Evolutionary conservation across 1,140 invertebrate genomes (phyloP).

Genomic region (Meloidogyne hapla): DNA sequence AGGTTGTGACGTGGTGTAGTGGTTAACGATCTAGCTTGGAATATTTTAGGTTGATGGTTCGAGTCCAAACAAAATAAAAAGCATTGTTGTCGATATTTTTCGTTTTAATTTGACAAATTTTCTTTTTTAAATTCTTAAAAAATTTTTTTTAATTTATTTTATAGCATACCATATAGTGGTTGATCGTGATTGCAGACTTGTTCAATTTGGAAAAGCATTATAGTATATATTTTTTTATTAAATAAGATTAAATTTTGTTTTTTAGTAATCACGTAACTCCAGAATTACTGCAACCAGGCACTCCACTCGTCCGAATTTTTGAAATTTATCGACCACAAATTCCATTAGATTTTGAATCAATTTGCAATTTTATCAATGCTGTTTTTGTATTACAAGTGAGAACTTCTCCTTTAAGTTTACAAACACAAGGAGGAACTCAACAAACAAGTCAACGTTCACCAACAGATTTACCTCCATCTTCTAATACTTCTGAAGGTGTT

Average conservation of each 20-base stretch:
- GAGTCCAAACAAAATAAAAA: no score
- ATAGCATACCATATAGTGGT: conserved; percentile 66
- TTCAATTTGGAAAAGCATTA: conserved; percentile 59
- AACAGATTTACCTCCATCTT: neutral
- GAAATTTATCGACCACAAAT: conserved; percentile 61
- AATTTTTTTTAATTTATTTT: conserved; percentile 31
- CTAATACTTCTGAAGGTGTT: neutral
- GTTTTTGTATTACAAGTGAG: conserved; percentile 60
- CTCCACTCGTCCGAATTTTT: conserved; percentile 57
- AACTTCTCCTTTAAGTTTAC: conserved; percentile 50
- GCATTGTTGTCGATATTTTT: no score
- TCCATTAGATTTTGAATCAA: conserved; percentile 61
- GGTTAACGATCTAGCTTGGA: no score
- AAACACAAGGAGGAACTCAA: neutral
- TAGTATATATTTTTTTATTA: conserved; percentile 25
- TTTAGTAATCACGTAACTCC: conserved; percentile 36
- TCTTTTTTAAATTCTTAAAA: no score
- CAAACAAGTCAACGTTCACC: neutral
- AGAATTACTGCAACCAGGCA: conserved; percentile 55
- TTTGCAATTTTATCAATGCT: conserved; percentile 62
- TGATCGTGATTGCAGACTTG: conserved; percentile 59
- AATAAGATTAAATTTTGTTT: neutral
- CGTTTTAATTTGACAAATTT: no score
- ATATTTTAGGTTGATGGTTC: no score
- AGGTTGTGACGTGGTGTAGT: no score